These are phyloP conservation scores for Caenorhabditis plicata DNA, from an alignment of 2,888 invertebrate genomes.

Conservation along the genomic window DNA sequence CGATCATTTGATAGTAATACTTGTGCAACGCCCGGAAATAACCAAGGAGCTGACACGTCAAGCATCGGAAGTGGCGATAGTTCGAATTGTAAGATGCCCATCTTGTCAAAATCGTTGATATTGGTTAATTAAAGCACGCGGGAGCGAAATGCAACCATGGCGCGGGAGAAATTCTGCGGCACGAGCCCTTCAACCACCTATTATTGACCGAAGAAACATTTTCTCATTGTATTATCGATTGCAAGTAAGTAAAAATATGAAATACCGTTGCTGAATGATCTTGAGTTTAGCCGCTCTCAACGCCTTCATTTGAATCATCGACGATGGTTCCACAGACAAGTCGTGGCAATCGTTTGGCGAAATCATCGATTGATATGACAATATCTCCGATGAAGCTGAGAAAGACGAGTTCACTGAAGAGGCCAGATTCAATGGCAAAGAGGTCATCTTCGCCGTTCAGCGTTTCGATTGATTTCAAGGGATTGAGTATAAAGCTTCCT, in stretches of 20 bases:
- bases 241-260: too few species aligned
- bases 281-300: too few species aligned
- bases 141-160: conserved; percentile 45
- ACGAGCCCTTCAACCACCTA: conserved; percentile 58
- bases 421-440: not conserved
- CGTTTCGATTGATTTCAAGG: conserved; percentile 33
- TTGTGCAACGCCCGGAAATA: conserved; percentile 3
- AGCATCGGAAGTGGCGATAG: conserved; percentile 56
- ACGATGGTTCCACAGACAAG: conserved; percentile 8
- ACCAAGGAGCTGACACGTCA: conserved; percentile 39
- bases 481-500: conserved; percentile 23
- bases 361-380: not conserved
- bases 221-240: conserved; percentile 57
- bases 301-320: conserved; percentile 4
- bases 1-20: conserved; percentile 9
- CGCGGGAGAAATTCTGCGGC: conserved; percentile 56
- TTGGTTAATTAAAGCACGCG: conserved; percentile 38
- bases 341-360: not conserved
- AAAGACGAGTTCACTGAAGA: conserved; percentile 15
- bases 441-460: not conserved
- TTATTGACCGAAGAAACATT: conserved; percentile 59
- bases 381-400: conserved; percentile 22
- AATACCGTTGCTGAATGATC: too few species aligned
- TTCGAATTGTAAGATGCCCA: conserved; percentile 27
- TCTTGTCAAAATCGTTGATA: not conserved